These are phyloP conservation scores for Ameiurus melas DNA, from an alignment of 2,113 vertebrate genomes.

Conservation along the genomic window DNA sequence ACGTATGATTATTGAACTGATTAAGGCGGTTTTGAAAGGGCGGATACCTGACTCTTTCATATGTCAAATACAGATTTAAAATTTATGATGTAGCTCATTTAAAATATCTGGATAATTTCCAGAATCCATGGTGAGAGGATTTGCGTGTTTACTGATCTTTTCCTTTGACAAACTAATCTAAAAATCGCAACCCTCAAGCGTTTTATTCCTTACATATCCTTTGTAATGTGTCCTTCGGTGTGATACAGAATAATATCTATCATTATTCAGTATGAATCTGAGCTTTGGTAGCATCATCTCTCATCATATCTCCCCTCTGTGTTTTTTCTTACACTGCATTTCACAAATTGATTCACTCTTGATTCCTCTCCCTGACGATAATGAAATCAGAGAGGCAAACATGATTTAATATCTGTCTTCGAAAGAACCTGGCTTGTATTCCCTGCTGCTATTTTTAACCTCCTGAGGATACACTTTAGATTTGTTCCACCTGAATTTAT, in stretches of 20 bases:
- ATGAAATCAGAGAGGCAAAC: slow-evolving; percentile 40
- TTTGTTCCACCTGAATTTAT: background rate
- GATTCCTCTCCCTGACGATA: background rate
- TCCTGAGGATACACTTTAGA: background rate
- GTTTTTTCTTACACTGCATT: background rate
- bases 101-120: no score
- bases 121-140: no score
- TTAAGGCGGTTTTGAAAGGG: no score
- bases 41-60: no score
- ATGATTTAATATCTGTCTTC: slow-evolving; percentile 36
- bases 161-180: no score
- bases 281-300: background rate
- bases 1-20: no score
- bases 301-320: background rate
- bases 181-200: background rate
- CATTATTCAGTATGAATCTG: background rate
- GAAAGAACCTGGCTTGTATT: background rate
- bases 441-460: background rate
- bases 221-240: background rate
- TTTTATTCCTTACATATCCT: background rate
- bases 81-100: no score
- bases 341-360: background rate
- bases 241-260: background rate
- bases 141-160: no score
- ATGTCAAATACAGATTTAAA: no score